Evolutionary conservation across 2,797 vertebrate genomes (phyloP).

Genomic region (Coregonus suidteri): DNA sequence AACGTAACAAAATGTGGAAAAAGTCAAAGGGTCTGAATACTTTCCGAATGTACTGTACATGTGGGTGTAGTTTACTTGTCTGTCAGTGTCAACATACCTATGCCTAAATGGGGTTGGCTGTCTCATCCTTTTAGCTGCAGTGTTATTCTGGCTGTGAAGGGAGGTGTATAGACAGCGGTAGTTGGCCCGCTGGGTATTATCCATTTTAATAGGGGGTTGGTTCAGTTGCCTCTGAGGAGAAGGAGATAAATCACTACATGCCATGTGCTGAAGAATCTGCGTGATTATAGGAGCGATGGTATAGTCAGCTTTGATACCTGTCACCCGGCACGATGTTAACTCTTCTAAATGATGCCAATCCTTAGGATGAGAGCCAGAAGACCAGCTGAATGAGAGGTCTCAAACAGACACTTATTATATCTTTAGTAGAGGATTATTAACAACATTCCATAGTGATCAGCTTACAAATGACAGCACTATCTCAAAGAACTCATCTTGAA

Average conservation of each 20-base stretch:
- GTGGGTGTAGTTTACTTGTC: slow-evolving; percentile 69
- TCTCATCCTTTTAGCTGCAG: slow-evolving; percentile 59
- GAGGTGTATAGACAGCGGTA: slow-evolving; percentile 52
- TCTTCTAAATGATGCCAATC: slow-evolving; percentile 72
- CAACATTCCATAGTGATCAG: too few relatives aligned
- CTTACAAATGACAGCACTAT: background rate
- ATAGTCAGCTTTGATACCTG: slow-evolving; percentile 69
- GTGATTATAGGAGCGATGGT: slow-evolving; percentile 64
- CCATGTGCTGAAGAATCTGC: slow-evolving; percentile 60
- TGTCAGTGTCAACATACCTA: slow-evolving; percentile 67
- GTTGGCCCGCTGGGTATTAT: slow-evolving; percentile 76
- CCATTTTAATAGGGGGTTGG: slow-evolving; percentile 72
- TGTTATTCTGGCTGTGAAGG: slow-evolving; percentile 45
- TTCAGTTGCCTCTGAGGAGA: slow-evolving; percentile 62
- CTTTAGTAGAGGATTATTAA: too few relatives aligned
- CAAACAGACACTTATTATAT: slow-evolving; percentile 57
- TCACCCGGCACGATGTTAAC: slow-evolving; percentile 70
- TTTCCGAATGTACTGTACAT: slow-evolving; percentile 41
- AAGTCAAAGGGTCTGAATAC: too few relatives aligned
- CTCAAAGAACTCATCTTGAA: slow-evolving; percentile 32
- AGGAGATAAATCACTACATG: slow-evolving; percentile 73
- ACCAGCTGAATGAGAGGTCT: slow-evolving; percentile 59
- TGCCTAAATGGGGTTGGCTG: slow-evolving; percentile 60
- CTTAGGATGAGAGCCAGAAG: slow-evolving; percentile 27
- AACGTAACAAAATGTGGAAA: too few relatives aligned